Evolutionary conservation across 2,113 vertebrate species (phyloP), one percentile per base, ranked within the genome.

Genomic region (Notechis scutatus): DNA sequence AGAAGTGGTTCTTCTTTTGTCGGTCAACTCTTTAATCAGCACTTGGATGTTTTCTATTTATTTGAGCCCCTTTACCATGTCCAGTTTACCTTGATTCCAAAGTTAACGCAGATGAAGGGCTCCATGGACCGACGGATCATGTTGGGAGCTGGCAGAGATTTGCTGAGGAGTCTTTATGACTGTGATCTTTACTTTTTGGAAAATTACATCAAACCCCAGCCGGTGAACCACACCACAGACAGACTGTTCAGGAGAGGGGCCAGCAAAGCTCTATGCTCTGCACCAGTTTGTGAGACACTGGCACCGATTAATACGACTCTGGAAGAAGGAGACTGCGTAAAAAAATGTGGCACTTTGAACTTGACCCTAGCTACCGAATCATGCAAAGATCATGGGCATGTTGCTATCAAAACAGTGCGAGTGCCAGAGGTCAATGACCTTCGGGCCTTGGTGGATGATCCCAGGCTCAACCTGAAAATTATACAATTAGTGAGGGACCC

Each of bases 41-140:
- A 99, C 97, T 98, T 98, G 3, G 98, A 99, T 93, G 98, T 99
- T 90, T 99, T 99, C 97, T 99, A 99, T 97, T 97, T 99, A 97
- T 99, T 99, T 3, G 99, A 99, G 97, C 99, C 99, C 20, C 99
- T 99, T 50, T 99, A 99, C 96, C 99, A 99, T 0, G 99, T 99
- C 54, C 99, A 99, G 97, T 98, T 98, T 89, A 98, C 98, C 1
- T 97, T 99, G 93, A 98, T 99, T 87, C 99, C 99, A 15, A 98
- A 98, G 89, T 97, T 99, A 95, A 98, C 98, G 2, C 98, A 99
- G 96, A 98, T 98, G 96, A 98, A 98, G 95, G 98, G 98, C 54
- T 97, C 98, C 0, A 97, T 97, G 0, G 99, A 99, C 95, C 97
- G 99, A 39, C 97, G 98, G 8, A 98, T 99, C 94, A 99, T 99